These are phyloP conservation scores for Lycodopsis pacificus DNA, from an alignment of 2,797 vertebrate genomes.

Conservation along the genomic window DNA sequence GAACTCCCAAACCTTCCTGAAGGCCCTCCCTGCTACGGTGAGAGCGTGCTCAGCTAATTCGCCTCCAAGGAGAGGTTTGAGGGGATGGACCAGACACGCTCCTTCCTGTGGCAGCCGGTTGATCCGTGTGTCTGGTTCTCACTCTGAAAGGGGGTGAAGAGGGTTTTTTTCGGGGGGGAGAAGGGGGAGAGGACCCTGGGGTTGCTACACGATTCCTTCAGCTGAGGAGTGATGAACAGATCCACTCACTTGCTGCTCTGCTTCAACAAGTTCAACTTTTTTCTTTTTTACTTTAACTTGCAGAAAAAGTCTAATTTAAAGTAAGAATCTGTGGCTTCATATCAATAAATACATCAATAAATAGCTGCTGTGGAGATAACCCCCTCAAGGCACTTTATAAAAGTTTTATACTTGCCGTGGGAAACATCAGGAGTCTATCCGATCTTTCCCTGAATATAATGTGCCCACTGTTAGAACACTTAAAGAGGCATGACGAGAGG, in stretches of 20 bases:
- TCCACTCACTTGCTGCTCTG: not conserved
- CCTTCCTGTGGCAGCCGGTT: slow-evolving; percentile 43
- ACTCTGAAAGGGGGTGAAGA: slow-evolving; percentile 21
- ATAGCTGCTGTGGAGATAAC: not conserved
- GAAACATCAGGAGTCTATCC: not conserved
- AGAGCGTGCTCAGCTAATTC: slow-evolving; percentile 42
- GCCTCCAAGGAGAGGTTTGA: slow-evolving; percentile 47
- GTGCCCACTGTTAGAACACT: not conserved
- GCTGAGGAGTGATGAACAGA: not conserved
- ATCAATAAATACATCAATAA: slow-evolving; percentile 18
- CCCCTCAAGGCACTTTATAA: not conserved
- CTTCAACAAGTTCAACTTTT: not conserved
- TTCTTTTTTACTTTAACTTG: not conserved
- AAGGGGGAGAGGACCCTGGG: not conserved
- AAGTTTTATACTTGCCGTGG: slow-evolving; percentile 3
- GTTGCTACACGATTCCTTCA: slow-evolving; percentile 10
- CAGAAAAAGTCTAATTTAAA: slow-evolving; percentile 12
- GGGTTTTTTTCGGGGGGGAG: not conserved
- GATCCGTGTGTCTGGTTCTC: slow-evolving; percentile 21
- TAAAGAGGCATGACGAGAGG: not conserved
- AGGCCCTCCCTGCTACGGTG: not conserved
- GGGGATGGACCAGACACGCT: slow-evolving; percentile 57
- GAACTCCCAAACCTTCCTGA: slow-evolving; percentile 22
- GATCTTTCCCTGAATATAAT: not conserved
- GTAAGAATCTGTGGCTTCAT: slow-evolving; percentile 10